A percentile compares a stretch with the other conserved stretches of the same genome.
Evolutionary conservation across 2,113 vertebrate species (phyloP).

Genomic region (Bubo scandiacus): DNA sequence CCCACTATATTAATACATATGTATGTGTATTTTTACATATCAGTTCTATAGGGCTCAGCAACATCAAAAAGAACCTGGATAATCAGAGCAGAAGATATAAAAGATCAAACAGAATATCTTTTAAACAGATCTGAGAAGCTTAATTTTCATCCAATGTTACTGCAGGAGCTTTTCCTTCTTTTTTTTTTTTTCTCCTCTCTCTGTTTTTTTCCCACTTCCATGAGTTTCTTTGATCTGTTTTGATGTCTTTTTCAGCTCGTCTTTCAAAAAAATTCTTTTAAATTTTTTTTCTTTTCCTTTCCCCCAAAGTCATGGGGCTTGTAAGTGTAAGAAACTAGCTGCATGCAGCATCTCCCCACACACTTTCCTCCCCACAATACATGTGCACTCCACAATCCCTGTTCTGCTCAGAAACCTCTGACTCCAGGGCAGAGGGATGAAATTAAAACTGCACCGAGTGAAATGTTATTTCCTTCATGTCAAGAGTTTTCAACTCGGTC

Average conservation of each 20-base stretch:
- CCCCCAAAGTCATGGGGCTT: conserved; percentile 58
- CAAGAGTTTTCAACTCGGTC: conserved; percentile 48
- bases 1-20: conserved; percentile 69
- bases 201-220: conserved; percentile 42
- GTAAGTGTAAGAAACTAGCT: conserved; percentile 42
- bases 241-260: conserved; percentile 74
- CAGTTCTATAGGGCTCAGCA: conserved; percentile 70
- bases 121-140: conserved; percentile 76
- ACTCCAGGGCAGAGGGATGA: conserved; percentile 36
- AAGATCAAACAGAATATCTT: conserved; percentile 80
- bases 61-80: conserved; percentile 76
- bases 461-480: conserved; percentile 61
- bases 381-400: not conserved
- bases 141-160: conserved; percentile 74
- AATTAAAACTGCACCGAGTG: conserved; percentile 43
- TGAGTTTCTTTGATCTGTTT: conserved; percentile 77
- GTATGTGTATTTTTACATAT: conserved; percentile 73
- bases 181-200: not conserved
- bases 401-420: conserved; percentile 33
- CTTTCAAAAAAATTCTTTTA: conserved; percentile 69
- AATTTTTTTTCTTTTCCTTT: not conserved
- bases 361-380: conserved; percentile 9
- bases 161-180: conserved; percentile 52
- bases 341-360: not conserved
- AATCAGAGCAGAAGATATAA: conserved; percentile 76